Base-by-base conservation (phyloP, 1,140 invertebrate genomes). In the Pseudomyrmex pallidus region DNA sequence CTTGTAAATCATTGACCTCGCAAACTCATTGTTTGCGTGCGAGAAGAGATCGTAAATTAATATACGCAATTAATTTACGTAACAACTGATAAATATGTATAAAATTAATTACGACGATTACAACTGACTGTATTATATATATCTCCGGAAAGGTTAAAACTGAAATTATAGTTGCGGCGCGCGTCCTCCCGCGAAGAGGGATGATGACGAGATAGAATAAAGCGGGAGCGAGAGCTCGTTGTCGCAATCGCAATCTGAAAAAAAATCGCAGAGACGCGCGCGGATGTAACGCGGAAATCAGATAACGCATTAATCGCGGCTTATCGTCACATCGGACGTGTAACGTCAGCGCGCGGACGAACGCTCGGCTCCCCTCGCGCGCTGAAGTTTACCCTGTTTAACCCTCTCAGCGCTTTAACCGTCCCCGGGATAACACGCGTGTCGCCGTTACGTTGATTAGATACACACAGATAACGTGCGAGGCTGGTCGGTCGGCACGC, bases 301-400 rank as follows among this genome's bases (percentile, higher is more conserved):
- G 85, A 88, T 88, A 88, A 66, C 46, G 52, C 17, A 64, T 68
- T 87, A 88, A 88, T 88, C 87, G 85, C 86, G 10, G 70, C 70
- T 85, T 88, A 87, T 88, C 87, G 74, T 17, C 25, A 50, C 9
- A 54, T 63, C 57, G 56, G 56, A 62, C 66, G 64, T 68, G 64
- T 35, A 35, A 72, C 82, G 82, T 83, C 85, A 68, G 85, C 46
- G 74, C 15, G 50, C 35, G 46, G 13, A 22, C 20, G 22, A 17
- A 25, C 50, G 13, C 46, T 1, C 50, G n/a, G 10, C 50, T 35
- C 5, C 35, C 35, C 35, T 35, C 35, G 35, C 13, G 25, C 84
- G 82, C 68, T 66, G 68, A 50, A 73, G 73, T 77, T 82, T 77
- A 73, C 61, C 35, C 83, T 59, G 72, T 62, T 84, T 61, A 87